Evolutionary conservation across 2,113 vertebrate genomes (phyloP).

Genomic region (Xenopus laevis): DNA sequence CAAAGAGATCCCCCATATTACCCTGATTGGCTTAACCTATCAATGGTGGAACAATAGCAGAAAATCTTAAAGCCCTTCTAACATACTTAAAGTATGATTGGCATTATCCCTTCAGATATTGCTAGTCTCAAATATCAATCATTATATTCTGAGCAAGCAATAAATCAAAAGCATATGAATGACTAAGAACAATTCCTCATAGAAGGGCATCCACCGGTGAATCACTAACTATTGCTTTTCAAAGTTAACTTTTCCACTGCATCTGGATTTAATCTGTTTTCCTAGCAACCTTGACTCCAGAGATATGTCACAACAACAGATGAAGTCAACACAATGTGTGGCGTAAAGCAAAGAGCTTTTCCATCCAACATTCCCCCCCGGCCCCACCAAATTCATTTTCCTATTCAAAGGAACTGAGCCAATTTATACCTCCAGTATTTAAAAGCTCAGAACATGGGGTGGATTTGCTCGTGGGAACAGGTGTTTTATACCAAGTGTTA

Average conservation of each 20-base stretch:
- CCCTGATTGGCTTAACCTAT: too few relatives aligned
- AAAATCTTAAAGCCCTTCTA: too few relatives aligned
- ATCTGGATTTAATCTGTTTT: conserved; percentile 39
- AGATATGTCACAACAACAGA: conserved; percentile 31
- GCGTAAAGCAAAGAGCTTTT: background rate
- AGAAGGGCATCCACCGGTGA: conserved; percentile 14
- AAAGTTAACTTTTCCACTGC: conserved; percentile 39
- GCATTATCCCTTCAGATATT: too few relatives aligned
- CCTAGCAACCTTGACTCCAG: conserved; percentile 32
- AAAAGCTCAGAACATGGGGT: background rate
- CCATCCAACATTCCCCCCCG: background rate
- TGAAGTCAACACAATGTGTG: conserved; percentile 21
- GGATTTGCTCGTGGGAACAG: background rate
- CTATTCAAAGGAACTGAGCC: background rate
- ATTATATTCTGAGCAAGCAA: too few relatives aligned
- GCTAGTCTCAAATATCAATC: too few relatives aligned
- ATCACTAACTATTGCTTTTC: conserved; percentile 27
- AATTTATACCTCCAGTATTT: background rate
- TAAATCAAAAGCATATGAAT: conserved; percentile 19
- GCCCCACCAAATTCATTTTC: background rate
- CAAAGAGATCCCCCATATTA: too few relatives aligned
- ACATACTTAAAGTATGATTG: too few relatives aligned
- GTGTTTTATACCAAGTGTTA: conserved; percentile 1
- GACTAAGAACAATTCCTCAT: conserved; percentile 10
- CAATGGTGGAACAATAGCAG: too few relatives aligned